phyloP scores from a whole-genome alignment of 2,113 vertebrate species.

The Thalassarche chlororhynchos region DNA sequence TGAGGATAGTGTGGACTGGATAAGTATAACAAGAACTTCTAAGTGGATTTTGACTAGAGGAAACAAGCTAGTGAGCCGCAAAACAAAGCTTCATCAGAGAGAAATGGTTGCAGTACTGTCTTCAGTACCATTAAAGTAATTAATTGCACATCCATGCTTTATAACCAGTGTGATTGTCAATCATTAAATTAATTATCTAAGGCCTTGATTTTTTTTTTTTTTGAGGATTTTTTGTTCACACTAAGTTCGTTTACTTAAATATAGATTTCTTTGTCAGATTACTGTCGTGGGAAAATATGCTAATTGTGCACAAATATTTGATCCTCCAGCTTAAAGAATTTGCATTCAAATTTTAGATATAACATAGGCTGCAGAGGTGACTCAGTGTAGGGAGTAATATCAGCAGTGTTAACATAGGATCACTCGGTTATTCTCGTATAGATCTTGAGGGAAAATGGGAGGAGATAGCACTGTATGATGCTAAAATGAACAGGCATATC shows the following conservation, averaged over 20 bases:
- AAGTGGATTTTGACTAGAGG: not conserved
- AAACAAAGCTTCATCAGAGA: not conserved
- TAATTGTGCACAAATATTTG: not conserved
- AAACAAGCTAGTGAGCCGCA: not conserved
- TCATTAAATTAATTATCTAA: not conserved
- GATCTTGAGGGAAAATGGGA: not conserved
- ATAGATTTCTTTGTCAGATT: not conserved
- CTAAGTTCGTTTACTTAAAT: not conserved
- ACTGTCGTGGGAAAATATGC: not conserved
- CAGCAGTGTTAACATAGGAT: not conserved
- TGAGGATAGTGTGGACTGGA: not conserved
- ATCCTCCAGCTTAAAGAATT: not conserved
- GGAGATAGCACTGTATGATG: not conserved
- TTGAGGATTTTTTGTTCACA: not conserved
- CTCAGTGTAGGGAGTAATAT: not conserved
- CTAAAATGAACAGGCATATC: not conserved
- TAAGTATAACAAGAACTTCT: not conserved
- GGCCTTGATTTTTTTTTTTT: not conserved
- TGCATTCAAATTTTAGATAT: not conserved
- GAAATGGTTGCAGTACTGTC: not conserved
- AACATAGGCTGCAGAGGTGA: not conserved
- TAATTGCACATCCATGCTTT: not conserved
- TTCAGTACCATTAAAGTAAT: not conserved
- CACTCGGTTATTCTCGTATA: not conserved
- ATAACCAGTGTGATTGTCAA: not conserved